Conservation (phyloP, 2,888 invertebrate species). For the Aporophyla nigra region DNA sequence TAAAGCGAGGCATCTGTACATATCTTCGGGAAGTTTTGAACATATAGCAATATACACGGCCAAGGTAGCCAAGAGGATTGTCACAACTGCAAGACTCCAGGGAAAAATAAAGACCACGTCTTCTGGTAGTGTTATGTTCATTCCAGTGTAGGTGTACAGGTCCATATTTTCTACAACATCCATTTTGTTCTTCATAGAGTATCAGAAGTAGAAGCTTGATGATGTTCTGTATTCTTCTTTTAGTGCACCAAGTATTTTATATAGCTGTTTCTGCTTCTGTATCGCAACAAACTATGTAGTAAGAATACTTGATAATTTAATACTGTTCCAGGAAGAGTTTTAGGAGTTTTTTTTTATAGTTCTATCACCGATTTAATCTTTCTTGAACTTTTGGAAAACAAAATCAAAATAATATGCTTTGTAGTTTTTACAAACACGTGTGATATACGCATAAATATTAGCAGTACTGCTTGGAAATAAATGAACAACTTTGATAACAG, state of each 20-base stretch:
- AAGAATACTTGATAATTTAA: background rate
- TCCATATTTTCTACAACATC: background rate
- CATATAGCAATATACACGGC: constrained; percentile 31
- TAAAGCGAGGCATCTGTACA: constrained; percentile 52
- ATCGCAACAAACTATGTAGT: too few relatives aligned
- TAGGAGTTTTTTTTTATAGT: background rate
- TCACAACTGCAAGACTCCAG: constrained; percentile 20
- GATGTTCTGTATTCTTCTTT: background rate
- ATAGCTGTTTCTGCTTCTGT: background rate
- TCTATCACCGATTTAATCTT: background rate
- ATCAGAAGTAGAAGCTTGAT: background rate
- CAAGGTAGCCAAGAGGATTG: constrained; percentile 14
- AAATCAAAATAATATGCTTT: background rate
- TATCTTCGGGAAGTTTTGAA: constrained; percentile 48
- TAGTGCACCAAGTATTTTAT: background rate
- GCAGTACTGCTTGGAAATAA: constrained; percentile 31
- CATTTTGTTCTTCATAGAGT: background rate
- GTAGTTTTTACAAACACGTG: constrained; percentile 8
- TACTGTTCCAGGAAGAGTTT: background rate
- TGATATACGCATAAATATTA: background rate
- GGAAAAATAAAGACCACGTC: constrained; percentile 22
- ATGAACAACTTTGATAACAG: constrained; percentile 17
- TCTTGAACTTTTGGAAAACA: background rate
- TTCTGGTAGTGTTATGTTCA: constrained; percentile 18
- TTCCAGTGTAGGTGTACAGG: constrained; percentile 32